Base-by-base conservation (phyloP, 2,113 vertebrate species). In the Chloebia gouldiae region DNA sequence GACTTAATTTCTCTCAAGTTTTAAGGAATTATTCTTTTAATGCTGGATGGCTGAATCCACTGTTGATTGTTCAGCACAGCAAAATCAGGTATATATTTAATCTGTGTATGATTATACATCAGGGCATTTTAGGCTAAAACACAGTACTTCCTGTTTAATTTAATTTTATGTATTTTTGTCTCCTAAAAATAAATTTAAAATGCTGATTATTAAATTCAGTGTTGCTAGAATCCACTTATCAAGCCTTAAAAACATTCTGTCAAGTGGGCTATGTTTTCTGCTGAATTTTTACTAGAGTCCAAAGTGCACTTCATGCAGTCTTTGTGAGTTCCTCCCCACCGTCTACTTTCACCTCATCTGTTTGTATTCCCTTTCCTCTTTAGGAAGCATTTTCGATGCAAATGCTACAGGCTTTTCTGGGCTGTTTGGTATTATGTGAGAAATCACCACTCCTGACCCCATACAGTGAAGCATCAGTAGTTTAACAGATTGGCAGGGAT, bases 401-500 rank as follows among this genome's bases (percentile, higher is more conserved):
- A 97, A 97, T 95, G 63, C 70, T 87, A 82, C 65, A 90, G 56
- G 63, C 63, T 92, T 96, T 97, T 92, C 93, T 96, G 68, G 80
- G 47, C 64, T 96, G 65, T 88, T 96, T 96, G 93, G 79, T 61
- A 72, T 96, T 95, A 91, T 90, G 64, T 95, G 95, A 97, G 93
- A 92, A 96, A 96, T 82, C 64, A 80, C 66, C 88, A 87, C 70
- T 97, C 76, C 81, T 96, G 93, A 95, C 95, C 81, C 96, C 95
- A 92, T 42, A 70, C 42, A 81, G 42, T 71, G 79, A 96, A 96
- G 79, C 86, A 95, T 96, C 93, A 86, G 86, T 93, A 92, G 94
- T 72, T 97, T 95, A 96, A 82, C 86, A 95, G 90, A 93, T 93
- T 97, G 95, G 91, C 94, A 98, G 92, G 59, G 76, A 89, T 0